These are phyloP conservation scores for Menidia menidia DNA, from an alignment of 2,797 vertebrate genomes.

Conservation along the genomic window DNA sequence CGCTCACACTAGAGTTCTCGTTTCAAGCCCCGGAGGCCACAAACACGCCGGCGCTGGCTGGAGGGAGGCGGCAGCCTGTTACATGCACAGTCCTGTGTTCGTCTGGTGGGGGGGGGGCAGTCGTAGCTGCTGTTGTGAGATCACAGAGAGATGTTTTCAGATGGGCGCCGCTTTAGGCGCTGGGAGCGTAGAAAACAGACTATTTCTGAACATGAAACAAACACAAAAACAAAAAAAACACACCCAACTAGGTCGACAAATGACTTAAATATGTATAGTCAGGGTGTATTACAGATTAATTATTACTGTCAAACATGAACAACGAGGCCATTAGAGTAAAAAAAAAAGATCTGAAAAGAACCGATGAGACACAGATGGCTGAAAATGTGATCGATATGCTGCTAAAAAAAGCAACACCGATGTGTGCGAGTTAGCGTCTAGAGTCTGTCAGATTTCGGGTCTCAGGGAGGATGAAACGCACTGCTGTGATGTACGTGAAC, in stretches of 20 bases:
- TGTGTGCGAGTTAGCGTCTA: too few relatives aligned
- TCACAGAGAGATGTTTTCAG: neutral
- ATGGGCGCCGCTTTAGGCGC: neutral
- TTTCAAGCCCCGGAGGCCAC: constrained; percentile 54
- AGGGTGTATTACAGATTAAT: neutral
- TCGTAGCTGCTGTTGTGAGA: neutral
- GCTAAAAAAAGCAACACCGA: neutral
- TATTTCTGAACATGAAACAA: neutral
- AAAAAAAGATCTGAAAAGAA: neutral
- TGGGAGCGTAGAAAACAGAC: neutral
- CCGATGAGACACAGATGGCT: fast-evolving
- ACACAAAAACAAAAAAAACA: neutral
- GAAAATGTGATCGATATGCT: neutral
- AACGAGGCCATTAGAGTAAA: neutral
- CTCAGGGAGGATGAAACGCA: neutral
- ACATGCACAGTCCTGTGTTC: neutral
- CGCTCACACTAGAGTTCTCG: constrained; percentile 49
- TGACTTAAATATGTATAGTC: constrained; percentile 5
- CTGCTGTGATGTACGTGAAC: too few relatives aligned
- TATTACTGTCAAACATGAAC: neutral
- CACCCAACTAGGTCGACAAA: neutral
- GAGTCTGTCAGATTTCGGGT: neutral
- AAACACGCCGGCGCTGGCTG: constrained; percentile 21
- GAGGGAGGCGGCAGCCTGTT: constrained; percentile 8
- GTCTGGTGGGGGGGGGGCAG: neutral